Percentiles rank a stretch among this genome's conserved stretches.
Conservation (phyloP, 2,113 vertebrate genomes). For the Mystacornis crossleyi region DNA sequence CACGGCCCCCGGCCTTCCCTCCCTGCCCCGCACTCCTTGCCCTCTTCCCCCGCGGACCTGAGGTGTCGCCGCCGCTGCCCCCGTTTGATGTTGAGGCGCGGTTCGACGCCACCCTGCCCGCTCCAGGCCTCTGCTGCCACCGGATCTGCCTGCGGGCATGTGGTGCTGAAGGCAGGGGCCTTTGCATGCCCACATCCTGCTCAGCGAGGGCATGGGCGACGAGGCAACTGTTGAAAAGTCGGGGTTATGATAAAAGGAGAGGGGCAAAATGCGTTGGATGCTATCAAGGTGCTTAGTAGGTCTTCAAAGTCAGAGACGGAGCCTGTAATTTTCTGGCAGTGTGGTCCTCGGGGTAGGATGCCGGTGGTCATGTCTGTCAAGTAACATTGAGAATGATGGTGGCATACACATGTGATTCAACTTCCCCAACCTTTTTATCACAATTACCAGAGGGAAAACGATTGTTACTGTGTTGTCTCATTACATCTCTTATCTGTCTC, state of each 20-base stretch:
- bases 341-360: not conserved
- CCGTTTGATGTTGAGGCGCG: conserved; percentile 4
- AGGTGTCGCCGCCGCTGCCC: not conserved
- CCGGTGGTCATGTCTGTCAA: not conserved
- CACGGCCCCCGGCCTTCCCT: not conserved
- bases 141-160: not conserved
- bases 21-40: not conserved
- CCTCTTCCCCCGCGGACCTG: not conserved
- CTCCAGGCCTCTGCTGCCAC: not conserved
- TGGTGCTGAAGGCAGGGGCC: not conserved
- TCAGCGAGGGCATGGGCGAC: not conserved
- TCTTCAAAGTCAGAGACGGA: conserved; percentile 10
- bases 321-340: not conserved
- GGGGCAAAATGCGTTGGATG: not conserved
- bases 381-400: not conserved
- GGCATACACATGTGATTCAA: not conserved
- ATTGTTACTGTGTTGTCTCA: not conserved
- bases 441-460: not conserved
- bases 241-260: not conserved
- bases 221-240: not conserved
- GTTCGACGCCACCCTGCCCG: not conserved
- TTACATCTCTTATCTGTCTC: not conserved
- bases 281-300: not conserved
- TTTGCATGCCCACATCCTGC: conserved; percentile 17
- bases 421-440: not conserved